Percentiles rank a stretch among this genome's conserved stretches.
Conservation (phyloP, 2,888 invertebrate genomes). For the Yponomeuta plumbellus region DNA sequence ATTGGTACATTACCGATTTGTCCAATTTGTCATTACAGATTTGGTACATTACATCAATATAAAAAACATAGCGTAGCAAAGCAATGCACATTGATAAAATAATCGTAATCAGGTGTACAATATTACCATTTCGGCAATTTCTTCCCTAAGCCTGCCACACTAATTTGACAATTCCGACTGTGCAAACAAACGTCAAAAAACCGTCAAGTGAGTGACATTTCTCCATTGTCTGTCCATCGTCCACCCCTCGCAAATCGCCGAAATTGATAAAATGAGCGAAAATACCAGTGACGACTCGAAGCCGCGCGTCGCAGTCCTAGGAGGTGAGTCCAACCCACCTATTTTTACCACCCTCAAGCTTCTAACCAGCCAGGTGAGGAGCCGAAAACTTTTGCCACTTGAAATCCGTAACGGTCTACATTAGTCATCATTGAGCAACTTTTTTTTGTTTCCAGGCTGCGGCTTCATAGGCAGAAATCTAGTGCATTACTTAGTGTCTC, state of each 20-base stretch:
- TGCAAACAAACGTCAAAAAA: slow-evolving; percentile 1
- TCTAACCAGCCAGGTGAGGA: not conserved
- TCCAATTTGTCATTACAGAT: too few relatives aligned
- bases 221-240: not conserved
- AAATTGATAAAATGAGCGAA: slow-evolving; percentile 50
- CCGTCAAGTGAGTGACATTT: slow-evolving; percentile 13
- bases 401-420: slow-evolving; percentile 52
- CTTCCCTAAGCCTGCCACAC: not conserved
- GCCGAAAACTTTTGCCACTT: not conserved
- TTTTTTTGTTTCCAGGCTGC: slow-evolving; percentile 81
- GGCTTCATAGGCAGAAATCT: slow-evolving; percentile 95
- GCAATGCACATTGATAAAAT: too few relatives aligned
- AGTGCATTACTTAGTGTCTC: slow-evolving; percentile 85
- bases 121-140: too few relatives aligned
- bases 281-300: slow-evolving; percentile 66
- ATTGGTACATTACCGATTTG: too few relatives aligned
- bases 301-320: slow-evolving; percentile 66
- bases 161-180: not conserved
- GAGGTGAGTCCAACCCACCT: slow-evolving; percentile 48
- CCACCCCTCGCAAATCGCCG: not conserved
- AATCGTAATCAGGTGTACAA: too few relatives aligned
- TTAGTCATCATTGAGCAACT: slow-evolving; percentile 58
- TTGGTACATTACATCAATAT: too few relatives aligned
- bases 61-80: too few relatives aligned
- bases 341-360: not conserved